phyloP scores from a whole-genome alignment of 2,797 vertebrate genomes.

The Spondyliosoma cantharus region DNA sequence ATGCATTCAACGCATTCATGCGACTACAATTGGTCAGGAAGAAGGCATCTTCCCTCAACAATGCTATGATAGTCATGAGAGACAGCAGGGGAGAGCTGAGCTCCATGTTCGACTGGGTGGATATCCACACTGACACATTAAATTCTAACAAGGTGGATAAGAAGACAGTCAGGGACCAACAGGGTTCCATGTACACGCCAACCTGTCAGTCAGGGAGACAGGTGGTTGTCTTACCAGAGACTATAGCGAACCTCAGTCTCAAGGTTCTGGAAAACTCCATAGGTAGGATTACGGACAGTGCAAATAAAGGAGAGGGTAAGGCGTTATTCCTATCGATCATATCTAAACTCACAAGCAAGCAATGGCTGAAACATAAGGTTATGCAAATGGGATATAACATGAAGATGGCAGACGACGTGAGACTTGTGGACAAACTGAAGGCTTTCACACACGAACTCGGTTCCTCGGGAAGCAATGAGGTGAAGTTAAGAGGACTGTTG shows the following conservation, averaged over 20 bases:
- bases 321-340: too few species aligned
- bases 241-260: background rate
- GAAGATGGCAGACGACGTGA: too few species aligned
- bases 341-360: too few species aligned
- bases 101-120: slow-evolving; percentile 6
- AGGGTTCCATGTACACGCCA: background rate
- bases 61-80: slow-evolving; percentile 15
- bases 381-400: too few species aligned
- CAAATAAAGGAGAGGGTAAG: too few species aligned
- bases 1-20: slow-evolving; percentile 7
- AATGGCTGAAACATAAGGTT: too few species aligned
- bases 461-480: too few species aligned
- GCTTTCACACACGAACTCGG: too few species aligned
- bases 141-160: background rate
- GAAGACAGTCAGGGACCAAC: background rate
- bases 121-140: background rate
- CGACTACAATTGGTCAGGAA: slow-evolving; percentile 16
- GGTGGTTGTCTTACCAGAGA: background rate
- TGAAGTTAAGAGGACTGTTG: too few species aligned
- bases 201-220: background rate
- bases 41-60: background rate
- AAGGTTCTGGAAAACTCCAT: too few species aligned
- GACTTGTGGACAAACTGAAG: too few species aligned
- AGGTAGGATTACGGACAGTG: too few species aligned
- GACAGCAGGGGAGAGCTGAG: background rate